Evolutionary conservation across 2,797 vertebrate species (phyloP).

Genomic region (Chiroxiphia lanceolata): DNA sequence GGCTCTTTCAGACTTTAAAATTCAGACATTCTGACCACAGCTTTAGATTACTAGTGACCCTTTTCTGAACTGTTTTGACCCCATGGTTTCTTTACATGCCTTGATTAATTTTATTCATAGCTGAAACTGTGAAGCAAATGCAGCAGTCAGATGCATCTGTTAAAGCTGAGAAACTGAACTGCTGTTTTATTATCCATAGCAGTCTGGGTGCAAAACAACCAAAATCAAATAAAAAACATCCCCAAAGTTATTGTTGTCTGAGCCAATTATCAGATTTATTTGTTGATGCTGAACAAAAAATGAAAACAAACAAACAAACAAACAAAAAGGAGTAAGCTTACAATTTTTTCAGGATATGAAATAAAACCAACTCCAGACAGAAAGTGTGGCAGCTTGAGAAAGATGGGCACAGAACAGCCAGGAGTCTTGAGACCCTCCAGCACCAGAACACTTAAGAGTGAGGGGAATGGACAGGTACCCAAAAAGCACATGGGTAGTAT

Average conservation of each 20-base stretch:
- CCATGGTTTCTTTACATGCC: neutral
- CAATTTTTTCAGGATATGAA: neutral
- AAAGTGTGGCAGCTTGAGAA: neutral
- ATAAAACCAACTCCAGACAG: neutral
- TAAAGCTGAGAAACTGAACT: neutral
- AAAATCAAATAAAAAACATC: neutral
- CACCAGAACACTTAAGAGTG: neutral
- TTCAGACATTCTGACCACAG: neutral
- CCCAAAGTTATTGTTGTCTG: neutral
- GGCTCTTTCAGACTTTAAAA: neutral
- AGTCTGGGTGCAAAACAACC: neutral
- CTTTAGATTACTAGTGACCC: neutral
- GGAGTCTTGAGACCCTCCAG: neutral
- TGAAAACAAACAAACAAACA: too few species aligned
- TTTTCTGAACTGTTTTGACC: neutral
- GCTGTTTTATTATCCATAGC: neutral
- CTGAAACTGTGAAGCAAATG: neutral
- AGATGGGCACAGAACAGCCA: neutral
- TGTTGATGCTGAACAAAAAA: neutral
- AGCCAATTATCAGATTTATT: neutral
- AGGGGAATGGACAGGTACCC: neutral
- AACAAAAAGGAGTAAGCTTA: neutral
- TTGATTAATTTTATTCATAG: neutral
- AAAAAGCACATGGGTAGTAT: neutral
- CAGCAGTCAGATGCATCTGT: neutral